A percentile compares a stretch with the other conserved stretches of the same genome.
phyloP scores from a whole-genome alignment of 2,888 invertebrate genomes.

The Diplolepis rosae region DNA sequence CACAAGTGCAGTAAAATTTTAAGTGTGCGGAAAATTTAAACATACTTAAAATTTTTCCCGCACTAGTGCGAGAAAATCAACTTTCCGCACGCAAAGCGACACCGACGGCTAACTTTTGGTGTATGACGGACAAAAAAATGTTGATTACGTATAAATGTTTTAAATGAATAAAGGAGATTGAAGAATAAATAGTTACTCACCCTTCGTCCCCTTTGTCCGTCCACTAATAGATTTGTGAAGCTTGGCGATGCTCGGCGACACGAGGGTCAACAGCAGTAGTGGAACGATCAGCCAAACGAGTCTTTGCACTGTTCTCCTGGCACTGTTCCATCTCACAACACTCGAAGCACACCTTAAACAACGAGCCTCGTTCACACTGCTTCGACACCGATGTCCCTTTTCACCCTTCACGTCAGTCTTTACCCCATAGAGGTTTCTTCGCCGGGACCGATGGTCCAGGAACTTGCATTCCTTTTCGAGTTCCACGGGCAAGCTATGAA shows the following conservation, averaged over 20 bases:
- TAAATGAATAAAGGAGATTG: background rate
- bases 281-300: constrained; percentile 45
- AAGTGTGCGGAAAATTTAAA: too few species aligned
- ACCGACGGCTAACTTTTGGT: too few species aligned
- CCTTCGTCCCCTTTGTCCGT: background rate
- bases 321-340: constrained; percentile 66
- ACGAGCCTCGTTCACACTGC: constrained; percentile 55
- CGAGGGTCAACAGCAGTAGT: constrained; percentile 40
- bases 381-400: constrained; percentile 40
- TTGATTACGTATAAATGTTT: too few species aligned
- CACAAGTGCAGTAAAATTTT: too few species aligned
- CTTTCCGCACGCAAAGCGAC: too few species aligned
- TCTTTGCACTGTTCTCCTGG: constrained; percentile 32
- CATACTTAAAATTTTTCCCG: too few species aligned
- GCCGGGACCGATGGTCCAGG: constrained; percentile 23
- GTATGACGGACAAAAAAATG: too few species aligned
- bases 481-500: constrained; percentile 37
- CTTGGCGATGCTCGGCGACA: constrained; percentile 37
- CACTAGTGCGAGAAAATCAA: too few species aligned
- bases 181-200: background rate
- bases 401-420: constrained; percentile 57
- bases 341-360: constrained; percentile 61
- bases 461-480: constrained; percentile 8
- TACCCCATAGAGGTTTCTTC: constrained; percentile 57
- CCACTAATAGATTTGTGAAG: background rate